phyloP scores from a whole-genome alignment of 2,888 invertebrate species.

The Lysandra coridon region DNA sequence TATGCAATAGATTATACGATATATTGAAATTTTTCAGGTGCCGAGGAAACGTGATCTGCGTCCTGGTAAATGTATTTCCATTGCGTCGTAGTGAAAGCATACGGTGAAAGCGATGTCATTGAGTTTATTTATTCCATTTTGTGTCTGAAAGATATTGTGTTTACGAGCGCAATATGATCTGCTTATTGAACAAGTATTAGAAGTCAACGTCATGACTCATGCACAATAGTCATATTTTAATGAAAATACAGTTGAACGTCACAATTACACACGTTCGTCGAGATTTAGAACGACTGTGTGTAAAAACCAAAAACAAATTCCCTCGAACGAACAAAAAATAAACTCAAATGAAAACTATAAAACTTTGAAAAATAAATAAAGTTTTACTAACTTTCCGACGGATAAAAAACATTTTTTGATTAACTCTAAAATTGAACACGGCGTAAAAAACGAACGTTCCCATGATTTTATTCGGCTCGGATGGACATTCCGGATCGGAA shows the following conservation, averaged over 20 bases:
- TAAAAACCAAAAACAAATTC: background rate
- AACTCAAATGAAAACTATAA: background rate
- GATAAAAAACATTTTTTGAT: conserved; percentile 32
- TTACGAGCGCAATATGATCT: background rate
- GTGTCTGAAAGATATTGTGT: conserved; percentile 19
- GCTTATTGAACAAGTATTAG: background rate
- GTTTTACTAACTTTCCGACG: conserved; percentile 7
- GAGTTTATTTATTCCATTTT: conserved; percentile 43
- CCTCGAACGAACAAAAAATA: background rate
- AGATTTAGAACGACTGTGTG: background rate
- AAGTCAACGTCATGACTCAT: background rate
- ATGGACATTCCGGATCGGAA: conserved; percentile 27
- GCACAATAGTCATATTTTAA: background rate
- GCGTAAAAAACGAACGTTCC: conserved; percentile 21
- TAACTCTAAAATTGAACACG: conserved; percentile 28
- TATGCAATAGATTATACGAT: conserved; percentile 55
- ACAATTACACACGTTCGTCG: background rate
- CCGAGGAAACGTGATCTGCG: conserved; percentile 53
- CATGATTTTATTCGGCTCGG: conserved; percentile 30
- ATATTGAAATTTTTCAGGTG: conserved; percentile 61
- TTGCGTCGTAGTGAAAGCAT: conserved; percentile 34
- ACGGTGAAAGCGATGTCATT: conserved; percentile 41
- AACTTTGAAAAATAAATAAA: conserved; percentile 22
- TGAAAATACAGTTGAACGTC: background rate
- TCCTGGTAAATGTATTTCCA: conserved; percentile 36